Base-by-base conservation (phyloP, 2,113 vertebrate species). In the Clinocottus analis region DNA sequence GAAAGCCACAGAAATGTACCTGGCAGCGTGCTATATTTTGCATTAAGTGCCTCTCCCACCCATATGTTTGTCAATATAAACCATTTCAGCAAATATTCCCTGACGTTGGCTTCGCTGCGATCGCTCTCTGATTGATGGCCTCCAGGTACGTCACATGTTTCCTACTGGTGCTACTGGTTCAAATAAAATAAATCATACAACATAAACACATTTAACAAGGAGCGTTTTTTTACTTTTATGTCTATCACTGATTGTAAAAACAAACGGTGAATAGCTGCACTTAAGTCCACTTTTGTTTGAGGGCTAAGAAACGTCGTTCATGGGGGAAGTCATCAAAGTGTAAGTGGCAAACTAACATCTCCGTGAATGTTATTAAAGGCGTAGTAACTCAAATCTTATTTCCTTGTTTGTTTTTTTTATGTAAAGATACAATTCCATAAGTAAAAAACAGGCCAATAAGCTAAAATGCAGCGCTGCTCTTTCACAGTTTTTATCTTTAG, bases 11-110 rank as follows among this genome's bases (percentile, higher is more conserved):
- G 87, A 86, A 89, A 89, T 89, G 85, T 84, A 81, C 51, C 87
- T 90, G 92, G 86, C 88, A 92, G 39, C 33, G 60, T 75, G 75
- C 69, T 84, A 77, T 83, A 79, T 87, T 89, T 86, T 84, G 85
- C 87, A 86, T 88, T 90, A 88, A 90, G 86, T 89, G 81, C 89
- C 82, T 90, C 80, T 87, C 85, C 85, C 83, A 62, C 82, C 84
- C 82, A 72, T 83, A 61, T 93, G 91, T 94, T 93, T 94, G 92
- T 93, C 93, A 94, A 93, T 88, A 90, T 68, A 85, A 91, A 88
- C 83, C 53, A 74, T 91, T 90, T 84, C 75, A 60, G 80, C 84
- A 84, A 91, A 85, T 75, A 77, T 84, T 91, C 69, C 74, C 68
- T 59, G 65, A 77, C 65, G 75, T 65, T 49, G 83, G 72, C 51